A percentile compares a stretch with the other conserved stretches of the same genome.
Evolutionary conservation across 2,797 vertebrate genomes (phyloP).

Genomic region (Morelia viridis): DNA sequence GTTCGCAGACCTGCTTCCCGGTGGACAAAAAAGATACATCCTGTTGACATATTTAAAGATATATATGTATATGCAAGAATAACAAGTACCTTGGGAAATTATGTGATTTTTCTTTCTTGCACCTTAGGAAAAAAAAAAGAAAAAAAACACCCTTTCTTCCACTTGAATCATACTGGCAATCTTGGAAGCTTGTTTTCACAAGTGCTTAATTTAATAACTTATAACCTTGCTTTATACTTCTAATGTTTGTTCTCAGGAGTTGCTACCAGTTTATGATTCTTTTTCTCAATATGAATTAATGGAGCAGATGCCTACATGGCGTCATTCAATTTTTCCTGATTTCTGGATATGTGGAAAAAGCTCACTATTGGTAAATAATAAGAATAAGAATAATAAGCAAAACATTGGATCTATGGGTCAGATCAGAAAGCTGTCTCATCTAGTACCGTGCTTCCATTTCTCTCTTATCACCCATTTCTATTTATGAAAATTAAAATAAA

Average conservation of each 20-base stretch:
- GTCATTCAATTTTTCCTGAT: not conserved
- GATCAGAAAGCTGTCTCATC: not conserved
- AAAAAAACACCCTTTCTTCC: constrained; percentile 27
- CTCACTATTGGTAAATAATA: not conserved
- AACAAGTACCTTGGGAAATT: constrained; percentile 38
- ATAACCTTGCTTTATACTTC: constrained; percentile 10
- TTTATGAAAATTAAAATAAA: too few species aligned
- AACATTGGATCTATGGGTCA: not conserved
- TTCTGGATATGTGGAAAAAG: not conserved
- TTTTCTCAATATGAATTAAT: not conserved
- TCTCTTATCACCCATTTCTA: too few species aligned
- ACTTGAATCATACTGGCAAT: constrained; percentile 24
- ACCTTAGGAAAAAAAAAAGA: constrained; percentile 33
- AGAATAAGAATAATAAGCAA: not conserved
- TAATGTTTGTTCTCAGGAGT: not conserved
- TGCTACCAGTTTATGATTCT: not conserved
- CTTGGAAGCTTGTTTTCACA: constrained; percentile 27
- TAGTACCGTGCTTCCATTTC: not conserved
- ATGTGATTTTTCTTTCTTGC: constrained; percentile 28
- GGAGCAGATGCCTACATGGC: not conserved
- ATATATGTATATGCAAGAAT: constrained; percentile 14
- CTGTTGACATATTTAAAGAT: constrained; percentile 35
- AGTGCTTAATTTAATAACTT: constrained; percentile 33
- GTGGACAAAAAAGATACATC: constrained; percentile 34
- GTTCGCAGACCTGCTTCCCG: constrained; percentile 49